Conservation (phyloP, 2,797 vertebrate genomes). For the Coccyzus lansbergi region DNA sequence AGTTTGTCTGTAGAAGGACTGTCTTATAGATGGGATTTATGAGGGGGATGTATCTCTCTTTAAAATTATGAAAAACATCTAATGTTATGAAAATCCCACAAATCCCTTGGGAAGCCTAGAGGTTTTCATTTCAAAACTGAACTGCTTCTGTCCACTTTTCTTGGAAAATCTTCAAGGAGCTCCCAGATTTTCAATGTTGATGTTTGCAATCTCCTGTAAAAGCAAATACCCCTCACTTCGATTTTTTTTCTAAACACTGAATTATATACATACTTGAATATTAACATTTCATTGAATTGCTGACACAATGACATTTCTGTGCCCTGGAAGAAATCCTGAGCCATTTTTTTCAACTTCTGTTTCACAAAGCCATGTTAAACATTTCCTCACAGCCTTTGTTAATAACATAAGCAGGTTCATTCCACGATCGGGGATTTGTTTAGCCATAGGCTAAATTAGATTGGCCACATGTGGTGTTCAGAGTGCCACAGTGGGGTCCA, state of each 20-base stretch:
- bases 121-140: conserved; percentile 42
- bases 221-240: neutral
- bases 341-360: neutral
- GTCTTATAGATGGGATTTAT: neutral
- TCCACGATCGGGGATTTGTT: conserved; percentile 56
- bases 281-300: neutral
- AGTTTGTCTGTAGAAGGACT: neutral
- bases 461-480: conserved; percentile 69
- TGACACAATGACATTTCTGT: conserved; percentile 1
- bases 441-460: conserved; percentile 73
- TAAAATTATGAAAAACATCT: conserved; percentile 41
- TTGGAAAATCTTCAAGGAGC: conserved; percentile 34
- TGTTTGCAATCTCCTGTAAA: neutral
- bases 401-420: conserved; percentile 66
- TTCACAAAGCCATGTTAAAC: conserved; percentile 28
- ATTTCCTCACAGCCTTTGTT: conserved; percentile 51
- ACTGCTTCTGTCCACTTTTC: conserved; percentile 44
- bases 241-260: neutral
- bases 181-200: conserved; percentile 18
- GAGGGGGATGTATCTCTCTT: neutral
- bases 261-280: conserved; percentile 1
- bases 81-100: conserved; percentile 43
- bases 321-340: conserved; percentile 1
- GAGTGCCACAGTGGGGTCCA: conserved; percentile 48
- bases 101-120: neutral